A percentile compares a stretch with the other conserved stretches of the same genome.
phyloP scores from a whole-genome alignment of 1,140 invertebrate species.

The Nephotettix cincticeps region DNA sequence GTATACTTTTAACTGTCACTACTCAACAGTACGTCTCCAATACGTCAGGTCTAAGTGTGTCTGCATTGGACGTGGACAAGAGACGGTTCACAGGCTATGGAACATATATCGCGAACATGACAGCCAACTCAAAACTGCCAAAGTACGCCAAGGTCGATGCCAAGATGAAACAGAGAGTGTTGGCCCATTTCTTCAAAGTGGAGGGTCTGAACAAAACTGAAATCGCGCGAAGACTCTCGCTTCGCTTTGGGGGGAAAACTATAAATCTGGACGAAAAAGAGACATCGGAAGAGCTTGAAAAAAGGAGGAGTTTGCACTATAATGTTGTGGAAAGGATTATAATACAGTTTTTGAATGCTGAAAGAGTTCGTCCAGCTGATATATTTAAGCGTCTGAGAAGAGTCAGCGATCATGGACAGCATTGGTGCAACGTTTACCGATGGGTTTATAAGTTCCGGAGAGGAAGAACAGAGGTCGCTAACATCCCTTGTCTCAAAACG shows the following conservation, averaged over 20 bases:
- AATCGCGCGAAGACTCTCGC: not conserved
- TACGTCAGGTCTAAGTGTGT: too few relatives aligned
- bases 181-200: not conserved
- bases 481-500: not conserved
- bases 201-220: not conserved
- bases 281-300: not conserved
- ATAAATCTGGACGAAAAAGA: not conserved
- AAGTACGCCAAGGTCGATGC: not conserved
- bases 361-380: not conserved
- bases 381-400: not conserved
- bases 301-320: not conserved
- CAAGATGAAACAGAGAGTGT: not conserved
- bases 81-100: slow-evolving; percentile 3
- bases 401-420: not conserved
- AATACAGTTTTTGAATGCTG: not conserved
- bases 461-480: not conserved
- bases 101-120: not conserved
- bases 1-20: too few relatives aligned
- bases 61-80: not conserved
- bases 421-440: not conserved
- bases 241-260: not conserved
- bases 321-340: not conserved
- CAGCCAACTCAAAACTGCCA: not conserved
- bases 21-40: too few relatives aligned
- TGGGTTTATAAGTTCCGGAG: not conserved